These are phyloP conservation scores for Dynastes maya DNA, from an alignment of 2,888 invertebrate species.

Conservation along the genomic window DNA sequence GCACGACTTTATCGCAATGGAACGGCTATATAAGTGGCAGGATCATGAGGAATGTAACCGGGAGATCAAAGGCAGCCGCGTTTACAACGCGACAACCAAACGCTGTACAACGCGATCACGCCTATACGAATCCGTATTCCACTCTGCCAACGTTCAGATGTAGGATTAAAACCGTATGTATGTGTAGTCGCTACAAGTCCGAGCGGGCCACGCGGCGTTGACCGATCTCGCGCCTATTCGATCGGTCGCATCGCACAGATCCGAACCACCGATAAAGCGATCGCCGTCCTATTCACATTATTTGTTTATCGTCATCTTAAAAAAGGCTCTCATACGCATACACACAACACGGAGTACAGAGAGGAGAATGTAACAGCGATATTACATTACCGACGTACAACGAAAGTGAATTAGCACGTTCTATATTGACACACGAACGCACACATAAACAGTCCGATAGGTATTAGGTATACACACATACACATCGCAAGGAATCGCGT, in stretches of 20 bases:
- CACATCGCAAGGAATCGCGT: not conserved
- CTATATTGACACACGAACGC: slow-evolving; percentile 25
- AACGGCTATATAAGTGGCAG: slow-evolving; percentile 61
- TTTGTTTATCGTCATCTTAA: slow-evolving; percentile 28
- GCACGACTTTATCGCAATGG: slow-evolving; percentile 56
- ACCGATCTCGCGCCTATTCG: not conserved
- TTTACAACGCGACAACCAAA: slow-evolving; percentile 56
- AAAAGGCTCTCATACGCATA: slow-evolving; percentile 15
- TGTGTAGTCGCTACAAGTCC: not conserved
- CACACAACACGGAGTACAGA: not conserved
- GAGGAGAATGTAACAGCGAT: slow-evolving; percentile 22
- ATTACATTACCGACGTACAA: slow-evolving; percentile 40
- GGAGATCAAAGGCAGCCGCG: slow-evolving; percentile 65
- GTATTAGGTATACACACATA: too few species aligned
- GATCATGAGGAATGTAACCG: slow-evolving; percentile 66
- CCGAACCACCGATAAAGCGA: slow-evolving; percentile 16
- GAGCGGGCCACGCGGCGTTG: not conserved
- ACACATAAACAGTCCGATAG: too few species aligned
- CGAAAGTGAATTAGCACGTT: slow-evolving; percentile 31
- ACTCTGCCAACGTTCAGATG: not conserved
- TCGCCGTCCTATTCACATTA: slow-evolving; percentile 13
- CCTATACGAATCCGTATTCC: not conserved
- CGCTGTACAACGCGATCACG: slow-evolving; percentile 36
- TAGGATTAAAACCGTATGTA: too few species aligned
- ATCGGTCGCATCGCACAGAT: slow-evolving; percentile 1